Percentiles rank a stretch among this genome's conserved stretches.
phyloP scores from a whole-genome alignment of 2,113 vertebrate species.

The Marmota flaviventris region DNA sequence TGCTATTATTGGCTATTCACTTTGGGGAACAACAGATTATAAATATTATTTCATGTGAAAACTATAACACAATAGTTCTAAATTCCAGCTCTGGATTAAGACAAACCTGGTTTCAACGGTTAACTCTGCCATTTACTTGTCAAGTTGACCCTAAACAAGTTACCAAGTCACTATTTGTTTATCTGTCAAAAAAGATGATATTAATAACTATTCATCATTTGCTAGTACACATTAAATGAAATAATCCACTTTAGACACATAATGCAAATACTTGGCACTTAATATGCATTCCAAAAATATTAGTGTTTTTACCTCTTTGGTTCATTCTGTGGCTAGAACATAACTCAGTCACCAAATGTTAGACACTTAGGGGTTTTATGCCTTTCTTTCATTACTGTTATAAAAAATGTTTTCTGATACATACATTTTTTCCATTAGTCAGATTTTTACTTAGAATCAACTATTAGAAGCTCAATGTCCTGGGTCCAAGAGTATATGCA shows the following conservation, averaged over 20 bases:
- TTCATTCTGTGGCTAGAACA: background rate
- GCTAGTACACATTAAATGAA: background rate
- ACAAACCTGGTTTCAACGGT: background rate
- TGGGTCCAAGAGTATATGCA: background rate
- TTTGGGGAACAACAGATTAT: background rate
- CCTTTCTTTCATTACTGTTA: constrained; percentile 17
- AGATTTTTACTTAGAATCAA: background rate
- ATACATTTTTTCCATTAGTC: background rate
- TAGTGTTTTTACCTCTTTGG: background rate
- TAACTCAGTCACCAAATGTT: background rate
- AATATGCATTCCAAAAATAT: background rate
- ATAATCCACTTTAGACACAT: background rate
- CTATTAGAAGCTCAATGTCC: background rate
- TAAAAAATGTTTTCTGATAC: background rate
- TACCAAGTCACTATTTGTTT: background rate
- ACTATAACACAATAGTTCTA: background rate
- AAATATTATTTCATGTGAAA: background rate
- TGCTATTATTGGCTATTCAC: background rate
- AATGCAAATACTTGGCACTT: background rate
- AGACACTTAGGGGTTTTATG: background rate
- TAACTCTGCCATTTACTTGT: background rate
- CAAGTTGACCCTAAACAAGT: background rate
- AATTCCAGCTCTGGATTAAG: background rate
- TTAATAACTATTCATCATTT: background rate
- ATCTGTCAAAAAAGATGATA: background rate